These are phyloP conservation scores for Python bivittatus DNA, from an alignment of 2,113 vertebrate species.

Conservation along the genomic window DNA sequence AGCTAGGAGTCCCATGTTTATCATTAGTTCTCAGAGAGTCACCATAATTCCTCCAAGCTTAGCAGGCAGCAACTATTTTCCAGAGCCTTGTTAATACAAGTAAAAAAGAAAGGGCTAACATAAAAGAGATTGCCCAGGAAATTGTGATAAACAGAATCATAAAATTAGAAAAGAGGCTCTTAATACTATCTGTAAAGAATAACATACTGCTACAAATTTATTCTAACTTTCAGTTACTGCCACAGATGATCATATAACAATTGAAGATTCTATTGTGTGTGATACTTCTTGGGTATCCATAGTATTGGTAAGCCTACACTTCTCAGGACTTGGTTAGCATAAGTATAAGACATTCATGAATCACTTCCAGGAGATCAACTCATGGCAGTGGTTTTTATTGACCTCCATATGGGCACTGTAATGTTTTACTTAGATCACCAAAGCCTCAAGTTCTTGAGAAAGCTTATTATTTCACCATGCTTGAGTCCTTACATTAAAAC, in stretches of 20 bases:
- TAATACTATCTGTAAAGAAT: background rate
- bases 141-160: conserved; percentile 1
- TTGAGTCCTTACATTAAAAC: background rate
- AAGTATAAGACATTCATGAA: background rate
- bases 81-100: conserved; percentile 16
- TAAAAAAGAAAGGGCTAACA: background rate
- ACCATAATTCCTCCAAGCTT: conserved; percentile 3
- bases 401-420: background rate
- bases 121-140: background rate
- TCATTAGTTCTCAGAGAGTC: conserved; percentile 34
- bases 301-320: too few relatives aligned
- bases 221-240: background rate
- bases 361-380: background rate
- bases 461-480: background rate
- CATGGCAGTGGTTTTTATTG: background rate
- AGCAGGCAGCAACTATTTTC: fast-evolving
- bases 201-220: background rate
- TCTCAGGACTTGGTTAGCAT: too few relatives aligned
- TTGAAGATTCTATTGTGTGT: too few relatives aligned
- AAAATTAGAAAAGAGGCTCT: background rate
- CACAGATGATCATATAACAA: too few relatives aligned
- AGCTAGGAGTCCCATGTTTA: conserved; percentile 30
- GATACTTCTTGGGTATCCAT: too few relatives aligned
- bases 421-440: background rate
- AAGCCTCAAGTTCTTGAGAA: background rate